Conservation (phyloP, 2,797 vertebrate genomes). For the Yasuhikotakia modesta region DNA sequence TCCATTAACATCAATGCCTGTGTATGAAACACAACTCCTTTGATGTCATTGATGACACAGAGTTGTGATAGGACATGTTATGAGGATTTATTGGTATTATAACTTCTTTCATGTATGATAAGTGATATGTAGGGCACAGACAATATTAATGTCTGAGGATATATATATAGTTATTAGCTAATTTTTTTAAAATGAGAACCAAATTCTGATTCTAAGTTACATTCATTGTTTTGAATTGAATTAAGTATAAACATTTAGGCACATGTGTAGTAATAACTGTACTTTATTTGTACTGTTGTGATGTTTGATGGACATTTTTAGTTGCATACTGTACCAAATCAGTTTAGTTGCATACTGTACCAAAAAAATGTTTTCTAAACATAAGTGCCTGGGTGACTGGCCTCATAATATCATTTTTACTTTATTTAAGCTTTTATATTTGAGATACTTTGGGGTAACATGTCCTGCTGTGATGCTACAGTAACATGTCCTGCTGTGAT, state of each 20-base stretch:
- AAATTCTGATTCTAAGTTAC: background rate
- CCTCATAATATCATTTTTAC: too few species aligned
- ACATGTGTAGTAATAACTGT: background rate
- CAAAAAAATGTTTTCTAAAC: too few species aligned
- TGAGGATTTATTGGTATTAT: slow-evolving; percentile 15
- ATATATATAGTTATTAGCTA: slow-evolving; percentile 10
- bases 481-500: too few species aligned
- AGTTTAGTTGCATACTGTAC: too few species aligned
- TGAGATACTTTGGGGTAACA: too few species aligned
- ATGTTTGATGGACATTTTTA: background rate
- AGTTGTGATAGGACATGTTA: background rate
- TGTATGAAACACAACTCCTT: slow-evolving; percentile 10
- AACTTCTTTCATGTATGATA: slow-evolving; percentile 34
- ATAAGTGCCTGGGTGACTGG: too few species aligned
- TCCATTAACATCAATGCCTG: background rate
- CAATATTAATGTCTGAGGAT: slow-evolving; percentile 16
- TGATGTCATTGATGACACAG: slow-evolving; percentile 5
- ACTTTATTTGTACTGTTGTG: background rate
- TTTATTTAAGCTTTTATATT: too few species aligned
- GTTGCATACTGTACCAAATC: background rate
- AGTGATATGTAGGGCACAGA: background rate
- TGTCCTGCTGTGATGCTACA: too few species aligned
- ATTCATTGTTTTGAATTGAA: background rate
- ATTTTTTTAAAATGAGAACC: slow-evolving; percentile 1
- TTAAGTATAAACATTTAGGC: background rate